Base-by-base conservation (phyloP, 2,797 vertebrate species). In the Poeciliopsis presidionis region DNA sequence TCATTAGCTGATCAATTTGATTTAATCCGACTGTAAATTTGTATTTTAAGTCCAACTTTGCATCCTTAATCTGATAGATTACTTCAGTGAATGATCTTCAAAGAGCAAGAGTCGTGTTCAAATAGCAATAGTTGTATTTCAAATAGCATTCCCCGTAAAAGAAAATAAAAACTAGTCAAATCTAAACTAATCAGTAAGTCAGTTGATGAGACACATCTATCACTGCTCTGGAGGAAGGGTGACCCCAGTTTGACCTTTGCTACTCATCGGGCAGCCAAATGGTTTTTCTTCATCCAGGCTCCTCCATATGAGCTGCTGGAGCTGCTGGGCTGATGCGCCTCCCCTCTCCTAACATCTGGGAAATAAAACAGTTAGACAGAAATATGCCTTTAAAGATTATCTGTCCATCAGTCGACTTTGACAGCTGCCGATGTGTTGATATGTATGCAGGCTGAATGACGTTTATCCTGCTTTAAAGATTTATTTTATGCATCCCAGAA, bases 371-470 rank as follows among this genome's bases (percentile, higher is more conserved):
- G 63, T 67, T 67, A 78, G 73, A 83, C 39, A 51, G 72, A 84
- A 81, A 86, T 78, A 73, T 76, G 55, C 18, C 1, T 81, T 90
- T 67, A 80, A 79, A 87, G 90, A 91, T 91, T 78, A 91, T 88
- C 84, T 39, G 33, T 84, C 89, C 83, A 87, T 90, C 86, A 89
- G 91, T 74, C 63, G 46, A 43, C 39, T 67, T 33, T 74, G 53
- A 75, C 30, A 28, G 74, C 65, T 76, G 61, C 77, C 45, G 59
- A 71, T 36, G 20, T 71, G 57, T 81, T 73, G 47, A 77, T 28
- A 72, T 63, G 30, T 70, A 59, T 72, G 51, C 57, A 73, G 16
- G 53, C 46, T 72, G 61, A 86, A 83, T 82, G 76, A 39, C 47
- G 77, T 74, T 75, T 77, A 72, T 41, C 46, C 71, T 73, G 51